A percentile compares a stretch with the other conserved stretches of the same genome.
These are phyloP conservation scores for Alethe diademata DNA, from an alignment of 2,113 vertebrate genomes.

Conservation along the genomic window DNA sequence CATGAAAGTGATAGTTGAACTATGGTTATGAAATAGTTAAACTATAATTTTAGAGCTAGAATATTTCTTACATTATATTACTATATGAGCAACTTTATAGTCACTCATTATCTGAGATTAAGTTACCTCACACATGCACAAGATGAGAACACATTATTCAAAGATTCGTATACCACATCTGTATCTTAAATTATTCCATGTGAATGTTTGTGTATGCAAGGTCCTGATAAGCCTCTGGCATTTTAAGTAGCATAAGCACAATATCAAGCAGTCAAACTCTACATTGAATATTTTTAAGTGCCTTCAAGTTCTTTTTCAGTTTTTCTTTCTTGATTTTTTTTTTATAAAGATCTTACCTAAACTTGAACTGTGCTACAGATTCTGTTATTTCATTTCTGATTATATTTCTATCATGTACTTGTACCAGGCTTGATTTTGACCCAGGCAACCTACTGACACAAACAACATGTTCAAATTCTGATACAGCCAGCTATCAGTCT, in stretches of 20 bases:
- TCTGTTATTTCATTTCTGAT: neutral
- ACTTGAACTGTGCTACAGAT: neutral
- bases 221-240: neutral
- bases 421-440: neutral
- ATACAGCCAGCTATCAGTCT: neutral
- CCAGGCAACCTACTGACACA: neutral
- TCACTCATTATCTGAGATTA: neutral
- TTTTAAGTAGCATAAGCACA: neutral
- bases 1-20: neutral
- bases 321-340: neutral
- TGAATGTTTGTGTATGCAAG: neutral
- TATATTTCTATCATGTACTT: neutral
- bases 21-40: neutral
- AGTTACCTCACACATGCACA: neutral
- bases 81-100: neutral
- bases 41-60: neutral
- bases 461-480: neutral
- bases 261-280: neutral
- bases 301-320: neutral
- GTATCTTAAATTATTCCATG: neutral
- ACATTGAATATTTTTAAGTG: neutral
- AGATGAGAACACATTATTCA: neutral
- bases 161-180: rapidly evolving
- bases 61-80: neutral
- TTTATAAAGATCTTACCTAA: neutral